phyloP scores from a whole-genome alignment of 2,888 invertebrate species.

The Stenotaenia linearis region DNA sequence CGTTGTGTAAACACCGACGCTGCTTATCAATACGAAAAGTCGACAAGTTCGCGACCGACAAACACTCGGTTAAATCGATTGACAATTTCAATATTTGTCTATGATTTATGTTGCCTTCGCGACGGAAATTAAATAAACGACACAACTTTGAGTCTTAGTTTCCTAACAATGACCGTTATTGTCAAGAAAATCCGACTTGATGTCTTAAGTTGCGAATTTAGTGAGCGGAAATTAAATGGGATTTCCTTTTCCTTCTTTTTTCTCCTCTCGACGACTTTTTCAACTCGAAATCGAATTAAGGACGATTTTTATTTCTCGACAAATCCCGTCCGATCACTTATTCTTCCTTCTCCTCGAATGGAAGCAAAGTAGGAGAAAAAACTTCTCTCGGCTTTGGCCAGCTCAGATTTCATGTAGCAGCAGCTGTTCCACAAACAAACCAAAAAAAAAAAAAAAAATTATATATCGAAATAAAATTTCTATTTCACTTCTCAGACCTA shows the following conservation, averaged over 20 bases:
- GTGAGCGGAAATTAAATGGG: background rate
- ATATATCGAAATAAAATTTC: background rate
- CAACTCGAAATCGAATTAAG: background rate
- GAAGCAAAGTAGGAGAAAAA: background rate
- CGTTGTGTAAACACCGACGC: background rate
- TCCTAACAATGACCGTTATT: background rate
- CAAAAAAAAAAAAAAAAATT: too few relatives aligned
- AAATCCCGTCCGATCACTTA: too few relatives aligned
- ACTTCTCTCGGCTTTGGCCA: background rate
- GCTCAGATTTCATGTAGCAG: background rate
- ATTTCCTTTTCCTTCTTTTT: too few relatives aligned
- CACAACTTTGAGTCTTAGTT: background rate
- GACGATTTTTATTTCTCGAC: background rate
- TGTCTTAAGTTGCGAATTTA: too few relatives aligned
- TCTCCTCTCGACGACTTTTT: background rate
- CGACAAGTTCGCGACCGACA: background rate
- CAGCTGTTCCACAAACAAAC: background rate
- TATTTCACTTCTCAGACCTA: too few relatives aligned
- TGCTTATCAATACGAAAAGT: background rate
- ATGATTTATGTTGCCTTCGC: background rate
- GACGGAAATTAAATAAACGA: background rate
- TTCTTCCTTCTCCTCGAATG: background rate
- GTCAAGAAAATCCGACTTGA: background rate
- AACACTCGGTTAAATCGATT: background rate
- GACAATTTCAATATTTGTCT: background rate